Evolutionary conservation across 2,113 vertebrate species (phyloP), one percentile per base, ranked within the genome.

Genomic region (Atrichornis clamosus): DNA sequence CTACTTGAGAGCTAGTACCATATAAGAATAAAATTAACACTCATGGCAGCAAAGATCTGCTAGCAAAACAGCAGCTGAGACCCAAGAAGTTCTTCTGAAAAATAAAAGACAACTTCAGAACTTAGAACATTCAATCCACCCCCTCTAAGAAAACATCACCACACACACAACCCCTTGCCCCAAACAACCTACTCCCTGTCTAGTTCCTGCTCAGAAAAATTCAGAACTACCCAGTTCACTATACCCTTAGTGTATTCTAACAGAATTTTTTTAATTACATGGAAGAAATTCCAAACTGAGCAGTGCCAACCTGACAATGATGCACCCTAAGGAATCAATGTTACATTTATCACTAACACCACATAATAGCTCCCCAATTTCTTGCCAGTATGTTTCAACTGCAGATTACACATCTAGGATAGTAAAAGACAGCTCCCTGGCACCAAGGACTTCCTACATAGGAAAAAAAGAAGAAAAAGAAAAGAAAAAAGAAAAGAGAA

Each of bases 381-480:
- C 46, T 60, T 76, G 76, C 35, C 69, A 75, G 33, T 27, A 24
- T 42, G 44, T 52, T 37, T 75, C 30, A 82, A 80, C 4, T 27
- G 15, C 13, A 80, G 37, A 32, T 83, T 60, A 80, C 10, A 53
- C 10, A 41, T 30, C 42, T 41, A 47, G 22, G 55, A 77, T 50
- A 60, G 60, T 69, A 50, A 68, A 59, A 37, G 47, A 50, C 9
- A 78, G 37, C 3, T 12, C 28, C 24, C 22, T 70, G 30, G 32
- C 11, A 84, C 13, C 28, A n/a, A 53, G 22, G 50, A 41, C 32
- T 78, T 87, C 37, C 4, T 42, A 56, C 63, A 30, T 33, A 20
- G 15, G 2, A 10, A 11, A 9, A 9, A 18, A 39, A 10, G 13
- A 6, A 2, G 7, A 10, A 28, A 8, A 33, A 11, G 13, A 37